Percentiles rank a stretch among this genome's conserved stretches.
phyloP scores from a whole-genome alignment of 2,888 invertebrate species.

The Drosophila birchii region DNA sequence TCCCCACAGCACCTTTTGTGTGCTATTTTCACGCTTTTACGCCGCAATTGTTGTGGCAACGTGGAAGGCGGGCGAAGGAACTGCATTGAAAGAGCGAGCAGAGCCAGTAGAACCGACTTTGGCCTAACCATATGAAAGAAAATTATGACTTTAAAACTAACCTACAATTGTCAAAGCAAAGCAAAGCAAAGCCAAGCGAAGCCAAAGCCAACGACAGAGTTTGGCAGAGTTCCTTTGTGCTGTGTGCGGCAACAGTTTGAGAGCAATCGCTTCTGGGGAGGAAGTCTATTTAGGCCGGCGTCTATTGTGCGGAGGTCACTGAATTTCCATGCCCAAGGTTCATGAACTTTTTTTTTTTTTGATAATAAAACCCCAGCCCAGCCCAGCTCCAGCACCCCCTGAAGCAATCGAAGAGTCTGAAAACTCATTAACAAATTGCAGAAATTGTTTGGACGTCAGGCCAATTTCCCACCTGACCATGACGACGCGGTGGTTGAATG shows the following conservation, averaged over 20 bases:
- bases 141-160: conserved; percentile 74
- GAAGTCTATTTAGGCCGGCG: conserved; percentile 68
- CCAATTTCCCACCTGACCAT: conserved; percentile 68
- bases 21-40: conserved; percentile 78
- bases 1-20: conserved; percentile 56
- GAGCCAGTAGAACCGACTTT: conserved; percentile 4
- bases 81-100: conserved; percentile 56
- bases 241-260: conserved; percentile 62
- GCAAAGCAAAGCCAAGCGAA: neutral
- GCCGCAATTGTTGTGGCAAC: conserved; percentile 78
- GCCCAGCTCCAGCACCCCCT: too few relatives aligned
- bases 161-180: conserved; percentile 52
- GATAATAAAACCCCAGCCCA: neutral
- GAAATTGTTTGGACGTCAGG: conserved; percentile 57
- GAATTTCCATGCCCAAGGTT: conserved; percentile 64
- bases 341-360: conserved; percentile 66
- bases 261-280: conserved; percentile 38
- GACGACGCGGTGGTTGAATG: conserved; percentile 61
- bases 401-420: conserved; percentile 36
- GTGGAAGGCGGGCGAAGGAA: conserved; percentile 39
- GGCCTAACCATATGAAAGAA: conserved; percentile 44
- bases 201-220: conserved; percentile 19
- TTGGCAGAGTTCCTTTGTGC: conserved; percentile 36
- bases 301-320: conserved; percentile 70
- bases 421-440: conserved; percentile 78